Conservation (phyloP, 2,888 invertebrate genomes). For the Macrosoma leucophasiata region DNA sequence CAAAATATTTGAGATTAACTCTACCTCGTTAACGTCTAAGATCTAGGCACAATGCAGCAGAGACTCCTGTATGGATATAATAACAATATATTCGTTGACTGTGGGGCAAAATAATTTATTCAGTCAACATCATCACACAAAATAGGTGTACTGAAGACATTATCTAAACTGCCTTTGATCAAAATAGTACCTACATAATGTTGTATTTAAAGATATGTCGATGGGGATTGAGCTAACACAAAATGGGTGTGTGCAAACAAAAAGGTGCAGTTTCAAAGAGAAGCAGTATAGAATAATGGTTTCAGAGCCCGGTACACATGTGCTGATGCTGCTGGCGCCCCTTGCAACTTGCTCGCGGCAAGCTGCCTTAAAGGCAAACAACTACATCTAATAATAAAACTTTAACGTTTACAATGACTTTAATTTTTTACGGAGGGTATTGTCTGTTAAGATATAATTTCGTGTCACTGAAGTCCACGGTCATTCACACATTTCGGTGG, state of each 20-base stretch:
- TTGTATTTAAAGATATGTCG: too few species aligned
- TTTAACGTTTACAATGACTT: constrained; percentile 58
- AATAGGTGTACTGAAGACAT: constrained; percentile 48
- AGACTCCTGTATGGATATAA: constrained; percentile 74
- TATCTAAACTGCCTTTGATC: constrained; percentile 43
- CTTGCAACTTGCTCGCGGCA: constrained; percentile 51
- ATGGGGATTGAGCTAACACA: too few species aligned
- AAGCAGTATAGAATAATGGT: constrained; percentile 48
- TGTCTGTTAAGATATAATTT: constrained; percentile 71
- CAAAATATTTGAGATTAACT: constrained; percentile 75
- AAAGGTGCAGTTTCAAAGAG: constrained; percentile 18
- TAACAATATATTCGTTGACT: constrained; percentile 73
- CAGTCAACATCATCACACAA: constrained; percentile 62
- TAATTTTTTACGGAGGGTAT: constrained; percentile 70
- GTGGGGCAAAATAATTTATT: constrained; percentile 60
- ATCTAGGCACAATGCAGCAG: constrained; percentile 77
- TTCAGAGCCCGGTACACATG: constrained; percentile 42
- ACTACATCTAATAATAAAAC: constrained; percentile 68
- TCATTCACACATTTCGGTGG: constrained; percentile 59
- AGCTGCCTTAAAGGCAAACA: constrained; percentile 61
- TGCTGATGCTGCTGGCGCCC: constrained; percentile 52
- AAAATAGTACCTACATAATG: constrained; percentile 7
- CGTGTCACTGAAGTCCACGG: constrained; percentile 58
- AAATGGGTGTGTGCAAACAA: too few species aligned
- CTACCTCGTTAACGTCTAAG: constrained; percentile 76